Evolutionary conservation across 2,113 vertebrate species (phyloP).

Genomic region (Pelodiscus sinensis): DNA sequence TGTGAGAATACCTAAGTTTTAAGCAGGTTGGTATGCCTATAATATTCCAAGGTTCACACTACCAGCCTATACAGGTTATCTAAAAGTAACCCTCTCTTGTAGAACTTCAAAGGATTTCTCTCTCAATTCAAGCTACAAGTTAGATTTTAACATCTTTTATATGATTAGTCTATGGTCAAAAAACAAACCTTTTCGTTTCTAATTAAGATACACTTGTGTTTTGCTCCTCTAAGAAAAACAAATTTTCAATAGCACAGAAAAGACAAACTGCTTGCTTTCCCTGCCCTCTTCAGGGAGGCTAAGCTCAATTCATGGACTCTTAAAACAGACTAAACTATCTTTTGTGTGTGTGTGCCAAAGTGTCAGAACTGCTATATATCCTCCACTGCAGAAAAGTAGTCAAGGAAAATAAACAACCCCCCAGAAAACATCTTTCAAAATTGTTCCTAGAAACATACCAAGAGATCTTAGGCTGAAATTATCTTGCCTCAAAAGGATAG

Average conservation of each 20-base stretch:
- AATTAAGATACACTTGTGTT: background rate
- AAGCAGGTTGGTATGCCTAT: background rate
- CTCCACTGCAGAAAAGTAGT: background rate
- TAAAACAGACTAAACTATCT: background rate
- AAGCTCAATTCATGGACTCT: background rate
- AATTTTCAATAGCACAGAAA: background rate
- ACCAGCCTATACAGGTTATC: background rate
- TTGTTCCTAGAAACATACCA: fast-evolving
- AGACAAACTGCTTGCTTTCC: background rate
- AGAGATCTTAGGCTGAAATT: background rate
- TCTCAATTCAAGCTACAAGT: background rate
- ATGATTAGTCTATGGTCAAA: background rate
- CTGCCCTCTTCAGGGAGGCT: background rate
- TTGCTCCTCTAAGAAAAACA: background rate
- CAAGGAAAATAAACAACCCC: background rate
- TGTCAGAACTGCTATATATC: background rate
- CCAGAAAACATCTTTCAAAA: background rate
- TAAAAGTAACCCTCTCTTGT: background rate
- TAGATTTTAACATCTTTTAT: background rate
- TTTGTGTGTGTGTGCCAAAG: background rate
- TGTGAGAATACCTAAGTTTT: background rate
- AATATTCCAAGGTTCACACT: background rate
- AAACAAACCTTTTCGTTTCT: background rate
- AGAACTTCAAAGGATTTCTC: background rate
- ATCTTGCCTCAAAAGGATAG: background rate